Evolutionary conservation across 2,888 invertebrate genomes (phyloP).

Genomic region (Plebejus anna): DNA sequence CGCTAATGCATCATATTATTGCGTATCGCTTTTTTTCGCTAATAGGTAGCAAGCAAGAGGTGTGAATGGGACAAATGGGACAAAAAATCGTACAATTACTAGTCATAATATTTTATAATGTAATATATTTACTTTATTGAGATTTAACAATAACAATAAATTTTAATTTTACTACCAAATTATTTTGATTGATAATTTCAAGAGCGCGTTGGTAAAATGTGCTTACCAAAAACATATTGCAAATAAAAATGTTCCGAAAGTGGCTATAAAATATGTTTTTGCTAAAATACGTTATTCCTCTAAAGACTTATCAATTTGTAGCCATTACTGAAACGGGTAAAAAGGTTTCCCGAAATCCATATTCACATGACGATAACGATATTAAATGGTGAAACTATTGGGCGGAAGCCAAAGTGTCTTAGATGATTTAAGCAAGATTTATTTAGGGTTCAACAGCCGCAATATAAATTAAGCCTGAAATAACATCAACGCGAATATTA

Average conservation of each 20-base stretch:
- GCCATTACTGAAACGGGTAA: constrained; percentile 13
- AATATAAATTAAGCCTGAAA: background rate
- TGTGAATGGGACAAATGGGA: background rate
- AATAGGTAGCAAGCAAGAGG: background rate
- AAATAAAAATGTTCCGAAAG: background rate
- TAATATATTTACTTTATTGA: background rate
- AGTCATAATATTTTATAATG: background rate
- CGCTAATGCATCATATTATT: no score
- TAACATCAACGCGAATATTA: background rate
- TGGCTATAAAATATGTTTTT: constrained; percentile 8
- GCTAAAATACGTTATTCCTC: background rate
- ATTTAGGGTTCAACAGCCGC: background rate
- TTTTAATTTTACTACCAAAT: background rate
- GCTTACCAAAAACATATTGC: background rate
- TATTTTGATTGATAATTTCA: background rate
- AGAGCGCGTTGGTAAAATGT: background rate
- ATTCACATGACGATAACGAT: constrained; percentile 20
- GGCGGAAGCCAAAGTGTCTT: constrained; percentile 24
- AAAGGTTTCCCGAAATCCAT: constrained; percentile 26
- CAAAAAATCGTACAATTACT: background rate
- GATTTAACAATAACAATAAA: background rate
- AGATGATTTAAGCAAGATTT: constrained; percentile 21
- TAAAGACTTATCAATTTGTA: constrained; percentile 23
- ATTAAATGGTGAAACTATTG: constrained; percentile 29
- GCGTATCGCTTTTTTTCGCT: background rate